These are phyloP conservation scores for Cheilosia urbana DNA, from an alignment of 2,888 invertebrate genomes.

Conservation along the genomic window DNA sequence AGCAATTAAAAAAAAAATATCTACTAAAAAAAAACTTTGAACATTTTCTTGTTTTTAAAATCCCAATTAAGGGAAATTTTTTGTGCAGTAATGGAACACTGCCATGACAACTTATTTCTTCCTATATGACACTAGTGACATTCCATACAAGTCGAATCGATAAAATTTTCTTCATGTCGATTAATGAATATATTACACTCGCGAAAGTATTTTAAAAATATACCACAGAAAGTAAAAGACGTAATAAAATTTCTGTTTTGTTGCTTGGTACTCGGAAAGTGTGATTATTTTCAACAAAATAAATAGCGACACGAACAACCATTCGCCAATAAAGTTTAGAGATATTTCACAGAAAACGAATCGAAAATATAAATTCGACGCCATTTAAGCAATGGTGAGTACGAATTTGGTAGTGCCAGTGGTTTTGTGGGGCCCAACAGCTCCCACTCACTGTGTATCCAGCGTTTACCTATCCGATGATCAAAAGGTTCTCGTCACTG, in stretches of 20 bases:
- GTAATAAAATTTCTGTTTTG: not conserved
- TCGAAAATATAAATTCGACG: slow-evolving; percentile 39
- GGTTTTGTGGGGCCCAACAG: slow-evolving; percentile 97
- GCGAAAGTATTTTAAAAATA: slow-evolving; percentile 16
- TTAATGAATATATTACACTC: slow-evolving; percentile 32
- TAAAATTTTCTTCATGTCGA: slow-evolving; percentile 69
- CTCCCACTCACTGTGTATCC: slow-evolving; percentile 98
- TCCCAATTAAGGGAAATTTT: not conserved
- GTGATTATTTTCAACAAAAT: not conserved
- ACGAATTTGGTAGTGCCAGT: slow-evolving; percentile 98
- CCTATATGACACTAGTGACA: slow-evolving; percentile 62
- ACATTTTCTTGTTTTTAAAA: too few species aligned
- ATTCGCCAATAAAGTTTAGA: not conserved
- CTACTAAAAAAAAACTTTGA: too few species aligned
- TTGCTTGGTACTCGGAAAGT: not conserved
- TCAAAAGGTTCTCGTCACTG: slow-evolving; percentile 96
- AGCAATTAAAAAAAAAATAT: too few species aligned
- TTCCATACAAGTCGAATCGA: slow-evolving; percentile 66
- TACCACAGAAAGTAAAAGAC: slow-evolving; percentile 6
- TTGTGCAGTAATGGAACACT: not conserved
- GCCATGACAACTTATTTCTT: slow-evolving; percentile 24
- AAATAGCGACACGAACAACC: not conserved
- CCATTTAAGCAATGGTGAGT: slow-evolving; percentile 86
- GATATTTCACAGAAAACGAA: not conserved
- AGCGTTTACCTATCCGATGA: slow-evolving; percentile 96